A percentile compares a stretch with the other conserved stretches of the same genome.
These are phyloP conservation scores for Sylvilagus bachmani DNA, from an alignment of 2,113 vertebrate species.

Conservation along the genomic window DNA sequence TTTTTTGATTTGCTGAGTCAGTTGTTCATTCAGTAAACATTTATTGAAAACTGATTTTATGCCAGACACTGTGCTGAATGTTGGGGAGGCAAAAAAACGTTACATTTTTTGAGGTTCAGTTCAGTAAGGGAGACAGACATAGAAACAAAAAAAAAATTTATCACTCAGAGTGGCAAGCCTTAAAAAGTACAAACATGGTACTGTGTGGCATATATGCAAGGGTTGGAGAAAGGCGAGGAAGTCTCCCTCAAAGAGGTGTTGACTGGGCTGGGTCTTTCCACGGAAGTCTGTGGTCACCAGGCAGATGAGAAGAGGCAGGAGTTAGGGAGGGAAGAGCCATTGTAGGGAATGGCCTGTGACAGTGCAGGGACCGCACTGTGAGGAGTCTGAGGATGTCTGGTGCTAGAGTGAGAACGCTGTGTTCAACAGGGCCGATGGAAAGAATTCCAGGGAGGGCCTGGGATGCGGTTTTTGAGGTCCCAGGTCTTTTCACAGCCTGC, in stretches of 20 bases:
- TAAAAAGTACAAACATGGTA: background rate
- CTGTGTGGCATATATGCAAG: background rate
- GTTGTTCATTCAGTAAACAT: slow-evolving; percentile 16
- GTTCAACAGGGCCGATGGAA: too few relatives aligned
- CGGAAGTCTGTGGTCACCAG: background rate
- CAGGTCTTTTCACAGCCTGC: background rate
- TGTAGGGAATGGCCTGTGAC: background rate
- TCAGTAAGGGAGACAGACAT: background rate
- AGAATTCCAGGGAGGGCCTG: background rate
- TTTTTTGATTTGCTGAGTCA: background rate
- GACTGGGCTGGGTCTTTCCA: background rate
- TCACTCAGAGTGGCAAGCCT: background rate
- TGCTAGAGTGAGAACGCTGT: background rate
- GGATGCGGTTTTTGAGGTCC: too few relatives aligned
- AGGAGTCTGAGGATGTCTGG: background rate
- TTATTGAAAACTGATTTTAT: slow-evolving; percentile 26
- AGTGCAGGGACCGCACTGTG: fast-evolving
- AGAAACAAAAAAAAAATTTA: background rate
- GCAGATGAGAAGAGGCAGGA: background rate
- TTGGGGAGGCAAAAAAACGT: background rate
- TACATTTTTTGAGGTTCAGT: background rate
- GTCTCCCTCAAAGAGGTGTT: background rate
- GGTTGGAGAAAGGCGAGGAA: background rate
- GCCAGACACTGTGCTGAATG: background rate
- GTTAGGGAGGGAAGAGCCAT: background rate